These are phyloP conservation scores for Budorcas taxicolor DNA, from an alignment of 2,113 vertebrate genomes.

Conservation along the genomic window DNA sequence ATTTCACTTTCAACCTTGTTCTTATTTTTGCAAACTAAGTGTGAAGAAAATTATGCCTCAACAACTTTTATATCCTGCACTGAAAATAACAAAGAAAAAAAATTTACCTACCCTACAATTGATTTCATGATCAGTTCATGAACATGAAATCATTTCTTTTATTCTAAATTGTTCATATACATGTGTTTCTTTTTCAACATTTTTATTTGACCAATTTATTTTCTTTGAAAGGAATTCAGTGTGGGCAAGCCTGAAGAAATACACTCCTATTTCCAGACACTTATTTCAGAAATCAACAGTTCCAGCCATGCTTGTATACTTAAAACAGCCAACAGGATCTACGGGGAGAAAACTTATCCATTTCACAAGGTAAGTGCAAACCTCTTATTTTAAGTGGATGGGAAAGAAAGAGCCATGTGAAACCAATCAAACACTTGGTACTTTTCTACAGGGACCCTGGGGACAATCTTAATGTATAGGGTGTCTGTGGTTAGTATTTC, in stretches of 20 bases:
- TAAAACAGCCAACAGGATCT: conserved; percentile 75
- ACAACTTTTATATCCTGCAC: neutral
- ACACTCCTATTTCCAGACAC: conserved; percentile 65
- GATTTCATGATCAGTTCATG: neutral
- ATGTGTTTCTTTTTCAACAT: neutral
- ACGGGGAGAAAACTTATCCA: conserved; percentile 70
- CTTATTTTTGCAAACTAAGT: neutral
- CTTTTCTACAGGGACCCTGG: neutral
- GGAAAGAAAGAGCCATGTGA: neutral
- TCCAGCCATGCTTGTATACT: conserved; percentile 69
- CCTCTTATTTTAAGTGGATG: neutral
- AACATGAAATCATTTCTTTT: neutral
- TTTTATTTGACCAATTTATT: neutral
- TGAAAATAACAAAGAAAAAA: neutral
- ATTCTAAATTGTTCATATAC: neutral
- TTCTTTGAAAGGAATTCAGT: conserved; percentile 70
- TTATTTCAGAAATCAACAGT: conserved; percentile 74
- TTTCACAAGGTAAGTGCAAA: conserved; percentile 74
- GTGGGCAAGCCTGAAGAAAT: conserved; percentile 54
- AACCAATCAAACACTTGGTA: neutral
- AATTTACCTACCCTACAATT: neutral
- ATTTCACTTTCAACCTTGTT: neutral
- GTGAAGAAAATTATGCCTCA: neutral
- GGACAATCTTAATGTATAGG: neutral
- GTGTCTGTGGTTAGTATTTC: neutral